A percentile compares a stretch with the other conserved stretches of the same genome.
Evolutionary conservation across 2,888 invertebrate species (phyloP).

Genomic region (Epirrita christyi): DNA sequence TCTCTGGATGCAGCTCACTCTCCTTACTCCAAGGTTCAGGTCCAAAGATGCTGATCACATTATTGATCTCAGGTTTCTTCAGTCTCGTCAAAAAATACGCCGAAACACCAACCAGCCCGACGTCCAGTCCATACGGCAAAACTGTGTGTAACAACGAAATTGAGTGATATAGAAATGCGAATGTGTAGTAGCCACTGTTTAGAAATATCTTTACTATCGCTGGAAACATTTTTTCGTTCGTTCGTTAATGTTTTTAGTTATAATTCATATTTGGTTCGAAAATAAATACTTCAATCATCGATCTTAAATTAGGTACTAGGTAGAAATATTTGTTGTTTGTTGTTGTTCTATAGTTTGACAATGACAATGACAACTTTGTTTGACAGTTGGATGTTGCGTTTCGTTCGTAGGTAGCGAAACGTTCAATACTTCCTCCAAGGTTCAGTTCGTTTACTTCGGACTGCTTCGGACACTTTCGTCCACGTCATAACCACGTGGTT

Average conservation of each 20-base stretch:
- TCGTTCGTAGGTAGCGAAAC: too few species aligned
- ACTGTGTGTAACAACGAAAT: constrained; percentile 67
- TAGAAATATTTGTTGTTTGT: too few species aligned
- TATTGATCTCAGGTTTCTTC: constrained; percentile 66
- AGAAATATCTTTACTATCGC: constrained; percentile 53
- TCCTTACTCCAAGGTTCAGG: constrained; percentile 76
- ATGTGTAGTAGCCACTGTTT: constrained; percentile 56
- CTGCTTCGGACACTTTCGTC: too few species aligned
- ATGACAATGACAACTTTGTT: constrained; percentile 19
- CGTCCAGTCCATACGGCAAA: constrained; percentile 70
- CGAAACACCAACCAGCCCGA: constrained; percentile 64
- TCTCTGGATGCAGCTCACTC: constrained; percentile 66
- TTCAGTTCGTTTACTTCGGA: too few species aligned
- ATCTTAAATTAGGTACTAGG: too few species aligned
- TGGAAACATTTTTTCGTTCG: constrained; percentile 69
- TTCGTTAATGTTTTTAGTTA: constrained; percentile 53
- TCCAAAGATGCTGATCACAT: constrained; percentile 80
- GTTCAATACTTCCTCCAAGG: too few species aligned
- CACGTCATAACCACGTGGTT: too few species aligned
- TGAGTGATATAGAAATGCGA: constrained; percentile 54
- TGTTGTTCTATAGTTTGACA: too few species aligned
- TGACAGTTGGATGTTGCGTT: constrained; percentile 37
- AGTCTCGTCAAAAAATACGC: constrained; percentile 68
- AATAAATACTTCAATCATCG: constrained; percentile 61
- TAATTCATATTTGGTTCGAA: constrained; percentile 56